These are phyloP conservation scores for Coelinius sp. DNA, from an alignment of 2,888 invertebrate species.

Conservation along the genomic window DNA sequence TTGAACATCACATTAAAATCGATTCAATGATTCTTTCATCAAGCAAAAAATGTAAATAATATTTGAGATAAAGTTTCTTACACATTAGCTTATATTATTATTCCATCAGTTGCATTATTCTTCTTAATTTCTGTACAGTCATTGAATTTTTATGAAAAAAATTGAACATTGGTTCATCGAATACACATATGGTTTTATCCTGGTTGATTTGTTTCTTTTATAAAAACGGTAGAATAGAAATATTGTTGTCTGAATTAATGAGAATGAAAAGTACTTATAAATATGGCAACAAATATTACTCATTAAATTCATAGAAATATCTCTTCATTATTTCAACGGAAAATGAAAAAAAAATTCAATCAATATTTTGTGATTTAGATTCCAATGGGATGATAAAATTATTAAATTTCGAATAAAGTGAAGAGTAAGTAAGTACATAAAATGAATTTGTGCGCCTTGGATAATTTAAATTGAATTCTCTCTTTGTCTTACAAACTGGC, in stretches of 20 bases:
- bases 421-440: slow-evolving; percentile 8
- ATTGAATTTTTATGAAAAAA: not conserved
- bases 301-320: not conserved
- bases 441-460: not conserved
- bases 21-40: not conserved
- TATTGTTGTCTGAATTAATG: not conserved
- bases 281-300: slow-evolving; percentile 18
- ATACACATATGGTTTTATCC: too few relatives aligned
- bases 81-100: not conserved
- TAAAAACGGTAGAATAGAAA: not conserved
- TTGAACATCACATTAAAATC: slow-evolving; percentile 15
- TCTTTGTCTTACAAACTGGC: not conserved
- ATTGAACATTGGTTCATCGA: too few relatives aligned
- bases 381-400: too few relatives aligned
- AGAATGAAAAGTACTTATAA: not conserved
- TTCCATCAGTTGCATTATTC: not conserved
- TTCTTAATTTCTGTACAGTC: not conserved
- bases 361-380: too few relatives aligned
- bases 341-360: too few relatives aligned
- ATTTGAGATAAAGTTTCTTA: not conserved
- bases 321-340: too few relatives aligned
- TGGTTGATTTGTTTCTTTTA: not conserved
- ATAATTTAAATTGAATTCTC: not conserved
- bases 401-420: not conserved
- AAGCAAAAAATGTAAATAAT: slow-evolving; percentile 11